Conservation (phyloP, 2,888 invertebrate genomes). For the Cotesia congregata region DNA sequence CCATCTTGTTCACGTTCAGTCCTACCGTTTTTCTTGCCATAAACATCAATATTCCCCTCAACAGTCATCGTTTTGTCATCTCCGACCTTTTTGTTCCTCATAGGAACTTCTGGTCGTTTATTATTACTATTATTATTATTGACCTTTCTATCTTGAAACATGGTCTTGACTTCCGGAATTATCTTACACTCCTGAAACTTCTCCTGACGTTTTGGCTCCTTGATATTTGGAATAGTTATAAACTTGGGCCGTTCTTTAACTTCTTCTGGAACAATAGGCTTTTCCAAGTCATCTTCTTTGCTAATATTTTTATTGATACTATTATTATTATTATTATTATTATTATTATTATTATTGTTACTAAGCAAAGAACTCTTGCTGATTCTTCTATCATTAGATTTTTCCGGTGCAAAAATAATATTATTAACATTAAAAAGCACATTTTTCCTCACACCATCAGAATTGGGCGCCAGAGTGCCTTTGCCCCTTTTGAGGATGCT, state of each 20-base stretch:
- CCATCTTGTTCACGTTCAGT: not conserved
- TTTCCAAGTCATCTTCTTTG: conserved; percentile 40
- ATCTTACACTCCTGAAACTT: conserved; percentile 56
- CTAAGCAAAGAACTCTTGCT: conserved; percentile 43
- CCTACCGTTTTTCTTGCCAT: not conserved
- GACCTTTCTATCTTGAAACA: conserved; percentile 39
- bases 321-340: conserved; percentile 26
- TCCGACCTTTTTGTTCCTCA: conserved; percentile 42
- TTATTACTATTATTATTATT: conserved; percentile 53
- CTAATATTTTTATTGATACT: not conserved
- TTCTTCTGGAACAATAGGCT: conserved; percentile 51
- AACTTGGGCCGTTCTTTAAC: conserved; percentile 59
- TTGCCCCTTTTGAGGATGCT: conserved; percentile 62
- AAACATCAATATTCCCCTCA: not conserved
- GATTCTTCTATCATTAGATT: conserved; percentile 54
- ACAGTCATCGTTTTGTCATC: not conserved
- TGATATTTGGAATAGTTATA: conserved; percentile 67
- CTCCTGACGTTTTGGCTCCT: conserved; percentile 52
- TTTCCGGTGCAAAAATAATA: conserved; percentile 67
- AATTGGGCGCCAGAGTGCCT: not conserved
- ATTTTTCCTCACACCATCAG: conserved; percentile 58
- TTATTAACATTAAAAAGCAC: conserved; percentile 68
- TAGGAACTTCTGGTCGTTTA: conserved; percentile 44
- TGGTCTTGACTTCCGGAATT: conserved; percentile 50
- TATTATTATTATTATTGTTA: not conserved